Evolutionary conservation across 92 coral and sea anemone genomes (phyloP), one percentile per base, ranked within the genome.

Genomic region (Epizoanthus scotinus): DNA sequence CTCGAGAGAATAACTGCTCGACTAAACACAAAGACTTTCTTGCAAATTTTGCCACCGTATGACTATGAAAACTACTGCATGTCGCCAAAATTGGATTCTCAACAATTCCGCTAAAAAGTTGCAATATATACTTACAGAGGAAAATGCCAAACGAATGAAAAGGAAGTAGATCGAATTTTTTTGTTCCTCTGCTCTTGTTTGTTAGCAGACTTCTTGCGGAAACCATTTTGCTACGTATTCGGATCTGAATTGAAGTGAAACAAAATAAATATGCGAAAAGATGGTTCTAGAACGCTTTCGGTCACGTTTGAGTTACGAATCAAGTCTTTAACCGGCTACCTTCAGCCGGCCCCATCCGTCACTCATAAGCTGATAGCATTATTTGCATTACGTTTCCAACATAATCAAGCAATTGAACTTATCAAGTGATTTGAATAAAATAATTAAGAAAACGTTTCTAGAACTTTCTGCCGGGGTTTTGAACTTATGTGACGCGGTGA

Each of bases 231-330:
- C 42, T 34, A 36, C 57, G 66, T 50, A 75, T 36, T 59, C 24
- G 40, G 81, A 75, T 58, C 60, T 58, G 63, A 59, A 59, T 59
- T 75, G 56, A 75, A 12, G 21, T 55, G 81, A 75, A 75, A 75
- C 69, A 4, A 75, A 75, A 75, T 75, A 75, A 53, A 75, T 21
- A 62, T 47, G 67, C n/a, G 20, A 44, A 36, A 20, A 59, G 81
- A 75, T 40, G 22, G 6, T 75, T 75, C 81, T 75, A 60, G 81
- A 75, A 75, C 40, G 6, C 8, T 5, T 26, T 28, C 34, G 54
- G 81, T 75, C 81, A 75, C 81, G 81, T 47, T 47, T 15, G 52
- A 47, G 9, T 47, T 47, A 9, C 15, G 9, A 47, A 47, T 68
- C 34, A 13, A 22, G 28, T 18, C 67, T 63, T 31, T 56, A 49